Base-by-base conservation (phyloP, 2,797 vertebrate genomes). In the Sandelia bainsii region DNA sequence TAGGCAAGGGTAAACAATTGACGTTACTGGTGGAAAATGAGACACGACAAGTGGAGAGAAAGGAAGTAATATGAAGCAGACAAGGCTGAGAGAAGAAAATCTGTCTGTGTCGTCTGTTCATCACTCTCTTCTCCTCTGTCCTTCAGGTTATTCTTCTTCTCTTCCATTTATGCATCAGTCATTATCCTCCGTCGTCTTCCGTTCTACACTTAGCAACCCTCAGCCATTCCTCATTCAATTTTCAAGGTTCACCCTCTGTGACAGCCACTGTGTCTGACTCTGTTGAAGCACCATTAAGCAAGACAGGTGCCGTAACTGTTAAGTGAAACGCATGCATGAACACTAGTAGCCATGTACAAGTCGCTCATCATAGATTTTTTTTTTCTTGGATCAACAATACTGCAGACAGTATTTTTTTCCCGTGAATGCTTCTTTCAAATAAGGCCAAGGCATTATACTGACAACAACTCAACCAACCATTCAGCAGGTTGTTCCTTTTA, bases 1-100 rank as follows among this genome's bases (percentile, higher is more conserved):
- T 75, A 62, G 81, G 52, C 22, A 4, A 65, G 70, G 77, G 80
- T 72, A 86, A 88, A 87, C 80, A 87, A 50, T 42, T 66, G 62
- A 65, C 22, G 39, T 81, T 79, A 84, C 66, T 79, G 75, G 52
- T 53, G 53, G 70, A 72, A 77, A 86, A 81, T 76, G 67, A 86
- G 77, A 84, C 72, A 62, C 85, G 77, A 84, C 72, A 62, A 84
- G 70, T 56, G 50, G 60, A 67, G 53, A 63, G 65, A 34, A 61
- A 54, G 64, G 11, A 49, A 49, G 63, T 59, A 46, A 62, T 63
- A 22, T 56, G 45, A 54, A n/a, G 71, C 46, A 54, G 65, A 49
- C 27, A 14, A 56, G 57, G 54, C 71, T 60, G 60, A 73, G 44
- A 73, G 42, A 60, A 54, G 54, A 61, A 65, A 66, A 52, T 53